These are phyloP conservation scores for Standfussiana lucernea DNA, from an alignment of 2,888 invertebrate species.

Conservation along the genomic window DNA sequence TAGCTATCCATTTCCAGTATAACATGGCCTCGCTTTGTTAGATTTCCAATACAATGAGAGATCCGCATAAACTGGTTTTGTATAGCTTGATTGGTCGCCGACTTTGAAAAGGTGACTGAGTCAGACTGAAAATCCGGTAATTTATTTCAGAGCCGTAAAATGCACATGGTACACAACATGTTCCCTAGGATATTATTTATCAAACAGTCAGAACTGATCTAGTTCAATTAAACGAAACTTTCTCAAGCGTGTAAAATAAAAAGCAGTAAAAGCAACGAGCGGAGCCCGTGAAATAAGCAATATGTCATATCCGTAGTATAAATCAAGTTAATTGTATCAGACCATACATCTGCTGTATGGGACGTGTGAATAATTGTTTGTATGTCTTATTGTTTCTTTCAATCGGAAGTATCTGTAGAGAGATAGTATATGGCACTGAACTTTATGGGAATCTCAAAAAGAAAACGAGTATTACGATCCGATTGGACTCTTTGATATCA, in stretches of 20 bases:
- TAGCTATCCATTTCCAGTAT: too few relatives aligned
- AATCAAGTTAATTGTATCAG: conserved; percentile 79
- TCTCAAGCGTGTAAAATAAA: conserved; percentile 65
- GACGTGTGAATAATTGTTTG: conserved; percentile 72
- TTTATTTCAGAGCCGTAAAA: background rate
- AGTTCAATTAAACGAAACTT: conserved; percentile 45
- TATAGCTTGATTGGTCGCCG: too few relatives aligned
- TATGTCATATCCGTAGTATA: conserved; percentile 72
- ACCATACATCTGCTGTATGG: conserved; percentile 71
- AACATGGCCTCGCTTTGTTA: too few relatives aligned
- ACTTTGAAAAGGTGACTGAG: background rate
- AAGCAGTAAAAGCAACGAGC: conserved; percentile 55
- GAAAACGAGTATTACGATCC: background rate
- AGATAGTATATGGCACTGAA: conserved; percentile 5
- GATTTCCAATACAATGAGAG: too few relatives aligned
- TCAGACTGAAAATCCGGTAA: background rate
- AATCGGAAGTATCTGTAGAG: conserved; percentile 18
- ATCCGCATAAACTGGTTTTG: too few relatives aligned
- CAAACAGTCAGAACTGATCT: conserved; percentile 23
- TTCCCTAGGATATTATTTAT: background rate
- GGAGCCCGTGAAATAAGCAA: conserved; percentile 77
- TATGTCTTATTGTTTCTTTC: conserved; percentile 67
- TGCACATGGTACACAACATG: background rate
- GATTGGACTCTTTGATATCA: background rate
- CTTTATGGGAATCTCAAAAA: conserved; percentile 25